These are phyloP conservation scores for Hystrix brachyura DNA, from an alignment of 2,113 vertebrate genomes.

Conservation along the genomic window DNA sequence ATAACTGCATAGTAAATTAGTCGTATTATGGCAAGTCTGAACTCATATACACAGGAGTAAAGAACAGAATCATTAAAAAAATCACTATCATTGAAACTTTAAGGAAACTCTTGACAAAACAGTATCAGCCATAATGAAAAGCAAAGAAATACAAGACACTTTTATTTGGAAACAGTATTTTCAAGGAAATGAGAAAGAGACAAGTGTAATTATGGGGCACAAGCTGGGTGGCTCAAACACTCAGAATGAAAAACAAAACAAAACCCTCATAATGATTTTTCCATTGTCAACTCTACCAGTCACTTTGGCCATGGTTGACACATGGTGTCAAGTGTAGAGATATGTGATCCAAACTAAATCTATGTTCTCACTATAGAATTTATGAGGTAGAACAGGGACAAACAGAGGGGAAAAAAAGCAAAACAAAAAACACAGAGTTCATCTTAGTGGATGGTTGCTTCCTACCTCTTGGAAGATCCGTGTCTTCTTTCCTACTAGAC, in stretches of 20 bases:
- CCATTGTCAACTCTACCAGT: too few relatives aligned
- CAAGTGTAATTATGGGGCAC: neutral
- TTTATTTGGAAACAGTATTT: neutral
- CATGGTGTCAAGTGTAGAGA: neutral
- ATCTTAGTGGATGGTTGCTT: neutral
- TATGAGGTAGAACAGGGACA: neutral
- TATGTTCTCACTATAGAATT: neutral
- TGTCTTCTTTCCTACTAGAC: neutral
- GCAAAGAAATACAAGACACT: neutral
- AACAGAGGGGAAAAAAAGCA: neutral
- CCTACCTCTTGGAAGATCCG: neutral
- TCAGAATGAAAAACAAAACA: neutral
- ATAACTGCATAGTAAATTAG: neutral
- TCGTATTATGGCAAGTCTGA: neutral
- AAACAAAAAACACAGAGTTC: neutral
- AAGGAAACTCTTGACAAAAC: neutral
- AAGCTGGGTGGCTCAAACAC: accelerated
- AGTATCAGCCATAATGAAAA: neutral
- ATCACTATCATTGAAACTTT: neutral
- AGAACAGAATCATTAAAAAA: neutral
- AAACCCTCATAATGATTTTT: too few relatives aligned
- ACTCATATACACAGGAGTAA: neutral
- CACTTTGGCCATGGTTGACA: neutral
- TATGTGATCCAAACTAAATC: neutral
- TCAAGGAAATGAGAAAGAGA: neutral